Conservation (phyloP, 2,888 invertebrate species). For the Eupithecia vulgata region DNA sequence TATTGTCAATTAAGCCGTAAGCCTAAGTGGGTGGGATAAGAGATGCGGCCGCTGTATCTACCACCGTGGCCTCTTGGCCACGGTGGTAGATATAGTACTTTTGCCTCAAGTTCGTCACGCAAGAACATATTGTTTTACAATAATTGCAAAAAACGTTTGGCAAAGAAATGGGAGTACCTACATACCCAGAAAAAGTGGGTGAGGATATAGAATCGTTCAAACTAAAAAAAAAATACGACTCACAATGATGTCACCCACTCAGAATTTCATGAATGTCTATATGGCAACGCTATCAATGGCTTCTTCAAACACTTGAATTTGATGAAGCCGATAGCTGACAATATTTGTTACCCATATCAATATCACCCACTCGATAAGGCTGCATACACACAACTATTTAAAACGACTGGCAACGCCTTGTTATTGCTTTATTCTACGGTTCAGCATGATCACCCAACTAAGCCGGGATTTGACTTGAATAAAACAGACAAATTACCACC, state of each 20-base stretch:
- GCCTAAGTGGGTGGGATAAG: not conserved
- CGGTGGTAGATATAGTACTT: not conserved
- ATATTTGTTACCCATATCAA: not conserved
- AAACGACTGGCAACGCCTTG: not conserved
- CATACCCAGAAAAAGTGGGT: not conserved
- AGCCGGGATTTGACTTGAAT: too few relatives aligned
- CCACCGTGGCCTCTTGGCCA: too few relatives aligned
- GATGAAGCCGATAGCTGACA: not conserved
- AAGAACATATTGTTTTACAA: not conserved
- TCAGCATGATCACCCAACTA: not conserved
- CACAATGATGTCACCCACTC: not conserved
- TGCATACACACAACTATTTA: not conserved
- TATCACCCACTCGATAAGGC: not conserved
- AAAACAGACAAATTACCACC: too few relatives aligned
- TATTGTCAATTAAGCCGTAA: too few relatives aligned
- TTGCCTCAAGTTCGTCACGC: not conserved
- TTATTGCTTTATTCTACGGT: not conserved
- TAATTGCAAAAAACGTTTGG: not conserved
- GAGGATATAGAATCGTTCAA: not conserved
- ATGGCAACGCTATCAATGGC: not conserved
- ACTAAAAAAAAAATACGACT: not conserved
- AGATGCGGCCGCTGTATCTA: too few relatives aligned
- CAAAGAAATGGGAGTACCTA: not conserved
- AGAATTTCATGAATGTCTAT: not conserved
- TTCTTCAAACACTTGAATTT: slow-evolving; percentile 1